Evolutionary conservation across 1,140 invertebrate genomes (phyloP).

Genomic region (Aradophagus sp.): DNA sequence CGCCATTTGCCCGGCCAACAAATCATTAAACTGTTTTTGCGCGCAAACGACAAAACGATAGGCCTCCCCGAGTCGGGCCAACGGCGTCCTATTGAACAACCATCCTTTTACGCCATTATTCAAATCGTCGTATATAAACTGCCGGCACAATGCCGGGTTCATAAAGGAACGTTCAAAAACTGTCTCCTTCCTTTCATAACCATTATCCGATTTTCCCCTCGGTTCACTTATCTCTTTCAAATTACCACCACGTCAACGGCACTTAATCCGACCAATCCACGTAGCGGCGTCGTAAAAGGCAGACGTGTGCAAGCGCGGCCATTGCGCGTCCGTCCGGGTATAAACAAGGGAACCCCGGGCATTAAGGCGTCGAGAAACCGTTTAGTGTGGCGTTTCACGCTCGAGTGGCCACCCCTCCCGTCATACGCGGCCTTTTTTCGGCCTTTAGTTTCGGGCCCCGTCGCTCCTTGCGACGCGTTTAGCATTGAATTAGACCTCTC

Average conservation of each 20-base stretch:
- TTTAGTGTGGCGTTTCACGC: conserved; percentile 75
- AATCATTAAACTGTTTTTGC: too few species aligned
- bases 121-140: conserved; percentile 44
- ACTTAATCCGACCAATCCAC: conserved; percentile 47
- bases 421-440: conserved; percentile 44
- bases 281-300: conserved; percentile 33
- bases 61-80: too few species aligned
- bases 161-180: conserved; percentile 48
- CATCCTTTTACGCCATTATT: conserved; percentile 40
- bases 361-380: conserved; percentile 68
- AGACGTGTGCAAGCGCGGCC: conserved; percentile 32
- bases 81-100: background rate
- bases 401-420: conserved; percentile 69
- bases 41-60: conserved; percentile 6
- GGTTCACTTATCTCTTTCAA: conserved; percentile 51
- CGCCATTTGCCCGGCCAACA: too few species aligned
- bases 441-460: conserved; percentile 43
- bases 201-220: conserved; percentile 46
- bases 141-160: conserved; percentile 41
- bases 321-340: conserved; percentile 30
- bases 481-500: conserved; percentile 65
- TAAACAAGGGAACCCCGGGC: conserved; percentile 55
- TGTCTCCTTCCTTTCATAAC: conserved; percentile 41
- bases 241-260: conserved; percentile 43
- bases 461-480: conserved; percentile 63